phyloP scores from a whole-genome alignment of 2,113 vertebrate genomes.

The Thunnus thynnus region DNA sequence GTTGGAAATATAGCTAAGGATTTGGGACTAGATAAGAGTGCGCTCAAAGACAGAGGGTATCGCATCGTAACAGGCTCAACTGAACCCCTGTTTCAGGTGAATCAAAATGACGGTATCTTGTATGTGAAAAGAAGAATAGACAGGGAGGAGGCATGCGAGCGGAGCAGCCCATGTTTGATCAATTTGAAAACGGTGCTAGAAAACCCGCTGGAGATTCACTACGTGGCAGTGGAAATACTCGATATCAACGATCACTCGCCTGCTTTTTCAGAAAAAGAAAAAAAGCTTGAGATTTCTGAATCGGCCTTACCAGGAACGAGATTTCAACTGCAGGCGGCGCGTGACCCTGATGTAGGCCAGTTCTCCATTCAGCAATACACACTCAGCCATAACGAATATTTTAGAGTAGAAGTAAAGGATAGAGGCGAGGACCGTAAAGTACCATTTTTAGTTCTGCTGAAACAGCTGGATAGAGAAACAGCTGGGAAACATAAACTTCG shows the following conservation, averaged over 20 bases:
- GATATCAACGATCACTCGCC: slow-evolving; percentile 81
- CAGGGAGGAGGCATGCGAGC: slow-evolving; percentile 65
- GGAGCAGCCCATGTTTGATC: slow-evolving; percentile 55
- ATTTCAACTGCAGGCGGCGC: slow-evolving; percentile 72
- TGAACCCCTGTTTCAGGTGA: slow-evolving; percentile 77
- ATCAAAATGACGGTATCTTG: slow-evolving; percentile 79
- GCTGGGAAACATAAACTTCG: slow-evolving; percentile 33
- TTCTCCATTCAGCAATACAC: slow-evolving; percentile 75
- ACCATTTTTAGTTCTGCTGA: slow-evolving; percentile 74
- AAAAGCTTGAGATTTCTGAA: slow-evolving; percentile 70
- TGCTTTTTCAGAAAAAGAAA: slow-evolving; percentile 67
- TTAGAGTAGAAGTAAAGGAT: slow-evolving; percentile 71
- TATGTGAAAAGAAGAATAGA: slow-evolving; percentile 74
- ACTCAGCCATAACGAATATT: slow-evolving; percentile 74
- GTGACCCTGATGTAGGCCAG: slow-evolving; percentile 69
- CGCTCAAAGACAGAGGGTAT: slow-evolving; percentile 70
- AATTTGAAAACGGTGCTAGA: slow-evolving; percentile 75
- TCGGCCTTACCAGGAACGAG: not conserved
- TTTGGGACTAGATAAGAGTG: slow-evolving; percentile 72
- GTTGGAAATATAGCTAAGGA: slow-evolving; percentile 84
- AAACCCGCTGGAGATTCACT: slow-evolving; percentile 80
- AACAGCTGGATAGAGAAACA: slow-evolving; percentile 70
- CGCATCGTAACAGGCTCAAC: slow-evolving; percentile 63
- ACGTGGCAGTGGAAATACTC: slow-evolving; percentile 71
- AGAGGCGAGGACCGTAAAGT: slow-evolving; percentile 64